Percentiles rank a stretch among this genome's conserved stretches.
Conservation (phyloP, 2,888 invertebrate genomes). For the Lepidocyrtinus sp. region DNA sequence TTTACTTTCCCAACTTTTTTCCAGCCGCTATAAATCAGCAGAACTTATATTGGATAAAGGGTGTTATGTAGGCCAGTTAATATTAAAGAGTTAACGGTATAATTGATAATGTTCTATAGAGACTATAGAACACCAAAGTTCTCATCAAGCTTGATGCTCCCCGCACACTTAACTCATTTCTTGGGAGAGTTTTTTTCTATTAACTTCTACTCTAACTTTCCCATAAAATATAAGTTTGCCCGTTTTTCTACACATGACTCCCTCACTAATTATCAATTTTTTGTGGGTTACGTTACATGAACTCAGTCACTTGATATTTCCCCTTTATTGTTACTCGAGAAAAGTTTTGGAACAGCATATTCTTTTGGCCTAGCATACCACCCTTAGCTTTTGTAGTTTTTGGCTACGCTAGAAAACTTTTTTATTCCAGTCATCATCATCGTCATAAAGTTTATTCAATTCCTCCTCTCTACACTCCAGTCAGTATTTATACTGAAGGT, state of each 20-base stretch:
- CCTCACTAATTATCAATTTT: conserved; percentile 53
- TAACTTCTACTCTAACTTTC: too few relatives aligned
- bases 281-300: too few relatives aligned
- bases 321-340: conserved; percentile 18
- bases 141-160: too few relatives aligned
- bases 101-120: not conserved
- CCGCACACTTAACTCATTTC: too few relatives aligned
- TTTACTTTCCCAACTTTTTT: too few relatives aligned
- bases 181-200: too few relatives aligned
- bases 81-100: not conserved
- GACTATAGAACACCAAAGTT: too few relatives aligned
- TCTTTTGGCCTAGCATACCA: conserved; percentile 7
- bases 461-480: conserved; percentile 15
- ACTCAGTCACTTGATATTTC: not conserved
- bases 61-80: not conserved
- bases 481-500: not conserved
- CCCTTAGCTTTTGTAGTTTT: conserved; percentile 19
- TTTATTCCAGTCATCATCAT: conserved; percentile 12
- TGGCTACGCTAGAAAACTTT: conserved; percentile 5
- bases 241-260: conserved; percentile 39
- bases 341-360: conserved; percentile 43
- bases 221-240: conserved; percentile 24
- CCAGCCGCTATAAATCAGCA: too few relatives aligned
- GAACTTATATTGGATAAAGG: too few relatives aligned
- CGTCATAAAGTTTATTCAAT: conserved; percentile 22